These are phyloP conservation scores for Xestoiulus laeticollis DNA, from an alignment of 2,888 invertebrate genomes.

Conservation along the genomic window DNA sequence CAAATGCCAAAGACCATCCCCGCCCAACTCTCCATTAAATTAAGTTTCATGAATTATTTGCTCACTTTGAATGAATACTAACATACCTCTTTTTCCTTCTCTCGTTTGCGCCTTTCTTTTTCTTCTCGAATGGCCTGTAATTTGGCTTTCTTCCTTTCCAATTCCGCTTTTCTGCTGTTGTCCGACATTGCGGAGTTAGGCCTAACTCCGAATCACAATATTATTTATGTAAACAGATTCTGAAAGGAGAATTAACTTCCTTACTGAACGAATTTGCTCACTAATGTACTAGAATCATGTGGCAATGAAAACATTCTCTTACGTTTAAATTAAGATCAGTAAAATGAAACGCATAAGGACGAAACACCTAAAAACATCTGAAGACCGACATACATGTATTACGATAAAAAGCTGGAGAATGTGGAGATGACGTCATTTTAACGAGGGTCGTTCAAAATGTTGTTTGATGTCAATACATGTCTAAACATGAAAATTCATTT, in stretches of 20 bases:
- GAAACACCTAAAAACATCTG: not conserved
- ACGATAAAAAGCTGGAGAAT: not conserved
- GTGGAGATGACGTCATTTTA: not conserved
- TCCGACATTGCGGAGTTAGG: conserved; percentile 73
- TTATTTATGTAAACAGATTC: not conserved
- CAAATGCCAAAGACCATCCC: too few relatives aligned
- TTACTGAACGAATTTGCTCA: not conserved
- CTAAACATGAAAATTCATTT: too few relatives aligned
- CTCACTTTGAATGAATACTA: too few relatives aligned
- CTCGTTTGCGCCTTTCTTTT: conserved; percentile 77
- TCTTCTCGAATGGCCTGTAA: conserved; percentile 88
- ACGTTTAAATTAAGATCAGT: not conserved
- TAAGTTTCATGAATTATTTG: too few relatives aligned
- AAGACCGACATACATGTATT: not conserved
- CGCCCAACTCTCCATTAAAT: too few relatives aligned
- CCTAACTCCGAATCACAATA: conserved; percentile 17
- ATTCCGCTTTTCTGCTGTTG: conserved; percentile 79
- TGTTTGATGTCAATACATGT: too few relatives aligned
- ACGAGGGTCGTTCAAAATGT: not conserved
- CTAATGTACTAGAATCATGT: not conserved
- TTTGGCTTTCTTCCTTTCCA: conserved; percentile 91
- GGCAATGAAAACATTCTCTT: too few relatives aligned
- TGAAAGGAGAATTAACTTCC: not conserved
- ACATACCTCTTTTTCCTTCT: conserved; percentile 51
- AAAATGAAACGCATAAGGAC: not conserved